These are phyloP conservation scores for Horisme vitalbata DNA, from an alignment of 2,888 invertebrate species.

Conservation along the genomic window DNA sequence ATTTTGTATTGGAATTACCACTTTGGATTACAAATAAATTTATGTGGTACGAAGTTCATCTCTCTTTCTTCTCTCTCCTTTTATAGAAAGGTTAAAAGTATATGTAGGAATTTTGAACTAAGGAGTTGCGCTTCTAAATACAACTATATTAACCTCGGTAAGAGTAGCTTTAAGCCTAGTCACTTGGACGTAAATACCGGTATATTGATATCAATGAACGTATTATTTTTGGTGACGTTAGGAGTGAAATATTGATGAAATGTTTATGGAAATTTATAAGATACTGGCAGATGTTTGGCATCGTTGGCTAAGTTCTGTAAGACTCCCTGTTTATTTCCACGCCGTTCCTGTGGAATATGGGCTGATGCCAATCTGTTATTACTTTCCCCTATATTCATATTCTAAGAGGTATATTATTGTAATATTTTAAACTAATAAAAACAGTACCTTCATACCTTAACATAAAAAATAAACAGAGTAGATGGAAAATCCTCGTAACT, in stretches of 20 bases:
- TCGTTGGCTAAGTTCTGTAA: conserved; percentile 2
- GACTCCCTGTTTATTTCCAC: neutral
- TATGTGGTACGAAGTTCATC: no score
- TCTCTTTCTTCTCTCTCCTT: no score
- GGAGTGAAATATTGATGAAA: conserved; percentile 16
- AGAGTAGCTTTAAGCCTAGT: conserved; percentile 14
- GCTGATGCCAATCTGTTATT: conserved; percentile 4
- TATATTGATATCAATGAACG: conserved; percentile 58
- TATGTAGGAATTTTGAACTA: no score
- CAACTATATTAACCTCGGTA: neutral
- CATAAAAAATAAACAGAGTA: no score
- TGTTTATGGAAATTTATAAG: conserved; percentile 18
- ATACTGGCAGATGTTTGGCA: conserved; percentile 7
- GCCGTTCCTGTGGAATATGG: conserved; percentile 3
- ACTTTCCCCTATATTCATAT: neutral
- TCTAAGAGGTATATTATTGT: no score
- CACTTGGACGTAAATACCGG: conserved; percentile 55
- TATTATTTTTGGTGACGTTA: conserved; percentile 40
- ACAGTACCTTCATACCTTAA: no score
- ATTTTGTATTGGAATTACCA: no score
- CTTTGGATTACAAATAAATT: no score
- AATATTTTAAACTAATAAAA: no score
- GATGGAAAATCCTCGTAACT: no score
- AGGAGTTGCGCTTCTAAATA: conserved; percentile 10
- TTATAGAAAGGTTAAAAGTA: no score